phyloP scores from a whole-genome alignment of 2,797 vertebrate genomes.

The Melanotaenia pygmaea region DNA sequence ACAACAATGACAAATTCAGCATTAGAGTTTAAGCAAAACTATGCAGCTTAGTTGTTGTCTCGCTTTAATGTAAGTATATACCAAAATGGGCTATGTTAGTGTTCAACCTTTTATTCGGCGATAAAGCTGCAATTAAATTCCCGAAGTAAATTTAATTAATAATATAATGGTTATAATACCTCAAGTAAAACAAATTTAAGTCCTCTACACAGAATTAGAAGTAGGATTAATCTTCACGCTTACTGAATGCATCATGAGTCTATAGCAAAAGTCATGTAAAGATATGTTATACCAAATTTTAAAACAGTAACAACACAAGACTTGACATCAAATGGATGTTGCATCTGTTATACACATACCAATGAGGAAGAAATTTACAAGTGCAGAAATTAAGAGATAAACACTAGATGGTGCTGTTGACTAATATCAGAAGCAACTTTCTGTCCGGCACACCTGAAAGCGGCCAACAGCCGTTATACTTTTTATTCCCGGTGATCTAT shows the following conservation, averaged over 20 bases:
- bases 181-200: background rate
- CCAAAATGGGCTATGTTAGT: background rate
- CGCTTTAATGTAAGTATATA: too few species aligned
- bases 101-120: background rate
- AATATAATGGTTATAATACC: background rate
- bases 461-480: background rate
- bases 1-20: background rate
- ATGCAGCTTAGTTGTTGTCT: background rate
- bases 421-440: background rate
- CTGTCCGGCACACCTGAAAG: background rate
- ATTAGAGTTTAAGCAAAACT: background rate
- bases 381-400: background rate
- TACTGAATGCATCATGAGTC: too few species aligned
- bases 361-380: background rate
- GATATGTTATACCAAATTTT: background rate
- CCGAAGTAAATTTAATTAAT: too few species aligned
- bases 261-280: background rate
- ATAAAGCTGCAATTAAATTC: too few species aligned
- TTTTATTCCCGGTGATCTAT: background rate
- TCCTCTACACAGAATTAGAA: too few species aligned
- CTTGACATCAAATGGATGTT: background rate
- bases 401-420: conserved; percentile 72
- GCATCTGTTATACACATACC: background rate
- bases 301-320: background rate
- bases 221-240: too few species aligned